Evolutionary conservation across 2,113 vertebrate genomes (phyloP).

Genomic region (Lichenostomus cassidix): DNA sequence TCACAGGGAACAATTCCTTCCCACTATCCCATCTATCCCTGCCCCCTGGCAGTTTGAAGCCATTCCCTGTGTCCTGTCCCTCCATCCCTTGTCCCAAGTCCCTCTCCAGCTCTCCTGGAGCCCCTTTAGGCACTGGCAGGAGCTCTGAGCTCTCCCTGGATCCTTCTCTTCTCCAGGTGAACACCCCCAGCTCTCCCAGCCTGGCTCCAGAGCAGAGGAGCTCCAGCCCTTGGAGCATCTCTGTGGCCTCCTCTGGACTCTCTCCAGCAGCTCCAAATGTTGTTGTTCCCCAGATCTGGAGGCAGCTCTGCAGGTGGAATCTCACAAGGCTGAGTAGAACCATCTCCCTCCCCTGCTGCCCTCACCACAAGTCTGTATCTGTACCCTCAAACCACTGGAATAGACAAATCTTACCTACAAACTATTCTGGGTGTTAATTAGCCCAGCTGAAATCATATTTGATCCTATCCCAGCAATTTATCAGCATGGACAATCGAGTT

Average conservation of each 20-base stretch:
- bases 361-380: background rate
- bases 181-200: background rate
- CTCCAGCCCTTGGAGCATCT: background rate
- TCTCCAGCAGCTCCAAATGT: accelerated
- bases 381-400: background rate
- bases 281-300: background rate
- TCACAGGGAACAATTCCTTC: accelerated
- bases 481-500: background rate
- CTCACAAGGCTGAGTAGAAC: accelerated
- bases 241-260: accelerated
- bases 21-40: accelerated
- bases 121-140: too few species aligned
- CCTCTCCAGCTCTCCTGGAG: too few species aligned
- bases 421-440: background rate
- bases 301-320: background rate
- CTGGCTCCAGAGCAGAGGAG: background rate
- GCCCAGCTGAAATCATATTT: background rate
- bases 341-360: background rate
- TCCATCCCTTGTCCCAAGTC: accelerated
- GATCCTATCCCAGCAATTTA: background rate
- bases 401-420: background rate
- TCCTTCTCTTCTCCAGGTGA: background rate
- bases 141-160: too few species aligned
- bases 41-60: background rate
- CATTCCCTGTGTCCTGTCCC: background rate